Evolutionary conservation across 2,113 vertebrate genomes (phyloP), one percentile per base, ranked within the genome.

Genomic region (Pyxicephalus adspersus): DNA sequence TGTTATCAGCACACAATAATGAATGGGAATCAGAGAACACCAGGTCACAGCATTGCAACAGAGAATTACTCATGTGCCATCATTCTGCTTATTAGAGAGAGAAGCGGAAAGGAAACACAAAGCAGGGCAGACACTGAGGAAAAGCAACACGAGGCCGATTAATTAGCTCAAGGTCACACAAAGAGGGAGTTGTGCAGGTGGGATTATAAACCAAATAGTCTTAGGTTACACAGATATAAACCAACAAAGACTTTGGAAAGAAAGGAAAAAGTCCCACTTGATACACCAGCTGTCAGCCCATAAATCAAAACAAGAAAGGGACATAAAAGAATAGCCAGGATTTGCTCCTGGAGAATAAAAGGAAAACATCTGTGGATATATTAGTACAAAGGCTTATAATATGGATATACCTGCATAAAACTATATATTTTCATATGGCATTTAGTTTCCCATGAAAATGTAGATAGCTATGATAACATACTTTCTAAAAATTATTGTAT

Each of bases 81-180:
- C 50, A 57, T 75, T 82, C 28, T 64, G 71, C 80, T 58, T 74
- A 82, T 65, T 82, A 82, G n/a, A 26, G 22, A 57, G 17, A 64
- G 55, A 73, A 81, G 28, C 20, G 28, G 25, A 75, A 82, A 29
- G 20, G 51, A 50, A 64, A n/a, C 63, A 75, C 79, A 81, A 81
- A 64, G 50, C 16, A 55, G 22, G 18, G 54, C 5, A 73, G 61
- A 79, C 52, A 66, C 58, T 31, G 51, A 74, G 68, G 79, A 70
- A 81, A 73, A 74, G 60, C 79, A 75, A 66, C 70, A 81, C 68
- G 63, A 74, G 80, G 60, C 52, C 22, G 72, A 74, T 75, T 82
- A 75, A 82, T 82, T 66, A 74, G n/a, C 80, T 82, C n/a, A 55
- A 75, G 70, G 80, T 82, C 71, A 51, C 67, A 55, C 63, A 75